These are phyloP conservation scores for Zygogramma bicolorata DNA, from an alignment of 2,888 invertebrate genomes.

Conservation along the genomic window DNA sequence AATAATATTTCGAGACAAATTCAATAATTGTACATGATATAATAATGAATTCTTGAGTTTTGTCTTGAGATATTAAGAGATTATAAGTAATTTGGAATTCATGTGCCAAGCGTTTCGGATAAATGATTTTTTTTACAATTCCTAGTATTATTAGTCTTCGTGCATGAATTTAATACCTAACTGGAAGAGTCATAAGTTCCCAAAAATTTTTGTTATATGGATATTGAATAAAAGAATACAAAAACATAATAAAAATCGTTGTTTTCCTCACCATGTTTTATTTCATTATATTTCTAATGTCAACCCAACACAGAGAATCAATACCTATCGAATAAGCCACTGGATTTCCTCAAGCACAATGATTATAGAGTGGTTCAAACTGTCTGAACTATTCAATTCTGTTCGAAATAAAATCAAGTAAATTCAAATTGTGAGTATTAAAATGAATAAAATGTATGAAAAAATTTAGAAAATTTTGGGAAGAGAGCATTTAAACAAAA, in stretches of 20 bases:
- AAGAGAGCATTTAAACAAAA: too few species aligned
- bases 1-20: constrained; percentile 31
- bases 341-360: too few species aligned
- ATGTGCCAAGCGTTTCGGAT: constrained; percentile 40
- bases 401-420: too few species aligned
- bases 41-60: too few species aligned
- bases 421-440: too few species aligned
- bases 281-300: neutral
- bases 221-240: constrained; percentile 31
- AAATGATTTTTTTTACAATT: constrained; percentile 25
- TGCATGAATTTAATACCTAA: constrained; percentile 45
- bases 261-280: neutral
- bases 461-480: too few species aligned
- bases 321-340: too few species aligned
- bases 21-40: too few species aligned
- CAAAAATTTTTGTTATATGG: constrained; percentile 42
- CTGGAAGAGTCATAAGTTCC: constrained; percentile 48
- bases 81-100: constrained; percentile 37
- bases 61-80: constrained; percentile 33
- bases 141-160: constrained; percentile 38
- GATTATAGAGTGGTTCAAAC: too few species aligned
- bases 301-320: too few species aligned
- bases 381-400: too few species aligned
- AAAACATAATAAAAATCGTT: constrained; percentile 2
- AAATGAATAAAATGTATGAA: too few species aligned